These are phyloP conservation scores for Pogonomyrmex barbatus DNA, from an alignment of 1,140 invertebrate species.

Conservation along the genomic window DNA sequence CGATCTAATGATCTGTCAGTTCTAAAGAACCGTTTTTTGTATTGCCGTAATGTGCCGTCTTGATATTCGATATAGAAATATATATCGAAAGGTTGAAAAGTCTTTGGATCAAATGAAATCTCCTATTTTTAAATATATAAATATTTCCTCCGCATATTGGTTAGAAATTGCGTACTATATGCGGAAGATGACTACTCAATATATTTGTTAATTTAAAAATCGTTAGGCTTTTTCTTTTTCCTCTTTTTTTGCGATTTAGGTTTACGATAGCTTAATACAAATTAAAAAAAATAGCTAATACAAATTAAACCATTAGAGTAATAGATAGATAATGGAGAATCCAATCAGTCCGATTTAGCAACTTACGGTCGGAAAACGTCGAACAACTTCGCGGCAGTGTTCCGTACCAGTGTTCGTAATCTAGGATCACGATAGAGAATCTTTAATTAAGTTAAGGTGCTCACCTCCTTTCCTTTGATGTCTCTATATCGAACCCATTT, in stretches of 20 bases:
- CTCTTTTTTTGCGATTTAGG: not conserved
- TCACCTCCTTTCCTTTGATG: slow-evolving; percentile 90
- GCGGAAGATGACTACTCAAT: not conserved
- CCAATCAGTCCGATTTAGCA: slow-evolving; percentile 44
- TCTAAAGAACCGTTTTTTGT: slow-evolving; percentile 15
- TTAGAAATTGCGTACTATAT: not conserved
- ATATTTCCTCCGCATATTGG: not conserved
- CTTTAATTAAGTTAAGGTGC: slow-evolving; percentile 69
- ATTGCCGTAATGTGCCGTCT: not conserved
- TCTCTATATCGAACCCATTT: slow-evolving; percentile 92
- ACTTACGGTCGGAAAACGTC: slow-evolving; percentile 43
- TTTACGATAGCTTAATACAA: not conserved
- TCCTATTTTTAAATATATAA: not conserved
- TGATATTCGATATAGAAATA: slow-evolving; percentile 11
- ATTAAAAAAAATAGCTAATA: not conserved
- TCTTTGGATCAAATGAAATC: not conserved
- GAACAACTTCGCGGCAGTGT: slow-evolving; percentile 40
- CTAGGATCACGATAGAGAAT: slow-evolving; percentile 55
- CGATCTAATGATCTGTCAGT: not conserved
- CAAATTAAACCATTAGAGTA: slow-evolving; percentile 21
- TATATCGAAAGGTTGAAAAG: not conserved
- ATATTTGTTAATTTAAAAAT: not conserved
- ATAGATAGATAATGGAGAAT: slow-evolving; percentile 41
- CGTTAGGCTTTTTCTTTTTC: not conserved
- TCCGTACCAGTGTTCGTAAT: slow-evolving; percentile 34